Evolutionary conservation across 2,888 invertebrate species (phyloP).

Genomic region (Callyntrura sp.): DNA sequence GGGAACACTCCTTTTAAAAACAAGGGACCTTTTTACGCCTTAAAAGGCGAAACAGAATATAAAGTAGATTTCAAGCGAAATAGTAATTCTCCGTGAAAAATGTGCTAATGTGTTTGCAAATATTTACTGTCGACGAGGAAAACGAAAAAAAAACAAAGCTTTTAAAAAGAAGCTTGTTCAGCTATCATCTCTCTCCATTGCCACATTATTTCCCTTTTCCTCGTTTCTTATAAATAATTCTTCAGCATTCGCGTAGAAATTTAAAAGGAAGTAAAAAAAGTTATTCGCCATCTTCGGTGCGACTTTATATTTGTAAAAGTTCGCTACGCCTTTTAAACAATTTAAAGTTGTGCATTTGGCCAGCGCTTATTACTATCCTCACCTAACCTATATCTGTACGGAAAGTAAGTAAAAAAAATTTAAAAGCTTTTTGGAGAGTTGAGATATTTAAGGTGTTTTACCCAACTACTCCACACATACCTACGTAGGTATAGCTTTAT

Average conservation of each 20-base stretch:
- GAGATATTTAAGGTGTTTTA: not conserved
- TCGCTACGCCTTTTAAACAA: not conserved
- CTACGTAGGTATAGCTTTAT: no score
- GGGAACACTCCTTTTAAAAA: not conserved
- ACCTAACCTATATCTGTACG: not conserved
- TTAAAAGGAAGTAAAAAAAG: not conserved
- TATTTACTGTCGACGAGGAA: not conserved
- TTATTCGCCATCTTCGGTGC: not conserved
- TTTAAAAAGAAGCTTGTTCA: slow-evolving; percentile 6
- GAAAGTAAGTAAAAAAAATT: not conserved
- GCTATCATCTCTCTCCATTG: not conserved
- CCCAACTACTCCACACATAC: no score
- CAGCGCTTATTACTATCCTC: not conserved
- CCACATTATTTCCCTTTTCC: not conserved
- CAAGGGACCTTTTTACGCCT: not conserved
- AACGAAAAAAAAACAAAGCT: not conserved
- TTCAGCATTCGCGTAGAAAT: not conserved
- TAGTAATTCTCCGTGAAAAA: not conserved
- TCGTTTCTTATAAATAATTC: not conserved
- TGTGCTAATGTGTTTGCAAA: slow-evolving; percentile 27
- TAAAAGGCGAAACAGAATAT: slow-evolving; percentile 24
- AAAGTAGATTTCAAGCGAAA: not conserved
- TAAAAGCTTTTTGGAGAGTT: not conserved
- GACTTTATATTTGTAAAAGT: not conserved
- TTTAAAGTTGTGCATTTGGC: not conserved